Conservation (phyloP, 2,113 vertebrate genomes). For the Scalopus aquaticus region DNA sequence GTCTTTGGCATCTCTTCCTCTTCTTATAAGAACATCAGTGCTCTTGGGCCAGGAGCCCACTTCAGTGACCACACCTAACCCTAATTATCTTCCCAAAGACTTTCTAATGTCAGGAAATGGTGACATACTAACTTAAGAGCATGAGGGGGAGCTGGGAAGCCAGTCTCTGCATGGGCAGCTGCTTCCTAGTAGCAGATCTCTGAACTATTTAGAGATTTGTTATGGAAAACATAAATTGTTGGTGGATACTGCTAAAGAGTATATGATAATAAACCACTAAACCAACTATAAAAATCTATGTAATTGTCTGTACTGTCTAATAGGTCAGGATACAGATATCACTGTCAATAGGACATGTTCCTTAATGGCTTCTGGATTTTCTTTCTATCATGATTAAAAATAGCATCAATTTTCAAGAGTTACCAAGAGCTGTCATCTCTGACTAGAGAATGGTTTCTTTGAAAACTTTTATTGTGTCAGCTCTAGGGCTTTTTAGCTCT, state of each 20-base stretch:
- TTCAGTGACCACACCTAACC: neutral
- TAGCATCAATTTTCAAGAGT: neutral
- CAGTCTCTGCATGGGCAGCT: neutral
- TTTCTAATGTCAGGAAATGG: neutral
- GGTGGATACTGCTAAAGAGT: neutral
- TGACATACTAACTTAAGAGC: neutral
- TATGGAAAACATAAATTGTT: neutral
- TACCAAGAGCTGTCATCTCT: neutral
- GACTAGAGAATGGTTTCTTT: neutral
- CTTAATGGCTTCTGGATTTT: neutral
- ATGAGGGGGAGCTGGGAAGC: neutral
- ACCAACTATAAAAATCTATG: neutral
- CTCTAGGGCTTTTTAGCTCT: neutral
- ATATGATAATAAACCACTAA: neutral
- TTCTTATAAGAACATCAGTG: neutral
- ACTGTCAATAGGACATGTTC: neutral
- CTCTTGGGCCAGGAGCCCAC: neutral
- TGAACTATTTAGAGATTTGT: too few species aligned
- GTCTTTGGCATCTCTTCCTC: neutral
- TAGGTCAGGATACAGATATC: neutral
- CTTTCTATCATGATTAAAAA: neutral
- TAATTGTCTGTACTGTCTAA: neutral
- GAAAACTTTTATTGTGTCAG: slow-evolving; percentile 27
- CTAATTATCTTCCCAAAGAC: neutral
- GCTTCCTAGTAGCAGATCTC: neutral